Base-by-base conservation (phyloP, 2,113 vertebrate species). In the Rousettus leschenaultii region DNA sequence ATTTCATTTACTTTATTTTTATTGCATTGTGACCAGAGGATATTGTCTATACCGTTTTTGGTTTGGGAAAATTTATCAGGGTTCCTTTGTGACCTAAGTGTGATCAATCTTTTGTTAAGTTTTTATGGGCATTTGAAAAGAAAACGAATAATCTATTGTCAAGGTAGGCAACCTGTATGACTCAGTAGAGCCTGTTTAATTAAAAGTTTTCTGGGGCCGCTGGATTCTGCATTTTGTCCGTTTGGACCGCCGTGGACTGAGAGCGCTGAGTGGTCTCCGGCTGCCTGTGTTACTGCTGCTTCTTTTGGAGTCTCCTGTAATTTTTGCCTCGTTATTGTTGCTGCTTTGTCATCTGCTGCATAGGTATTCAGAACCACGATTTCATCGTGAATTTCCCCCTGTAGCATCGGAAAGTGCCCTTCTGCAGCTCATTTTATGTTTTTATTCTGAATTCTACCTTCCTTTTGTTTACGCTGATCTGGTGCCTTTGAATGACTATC, bases 91-190 rank as follows among this genome's bases (percentile, higher is more conserved):
- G 86, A n/a, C 24, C 38, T 80, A 73, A 90, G 11, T 73, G 59
- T 91, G 91, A 71, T 91, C 85, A 55, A 30, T 84, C 51, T 92
- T 94, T 85, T 71, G 61, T 90, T 88, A 94, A 87, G 85, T 66
- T 73, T 78, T 95, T 38, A 90, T 51, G 66, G 59, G 13, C 53
- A 78, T 95, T 88, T 68, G 66, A 77, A 95, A 94, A 92, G 70
- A 89, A 87, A 90, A 73, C 26, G 77, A 90, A 66, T 90, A 79
- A 43, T 63, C 65, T 65, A 8, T 38, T 80, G 38, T 87, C 77
- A 65, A 86, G 40, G 38, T 89, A 16, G 53, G n/a, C 30, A 48
- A 15, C 71, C 84, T 48, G 28, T 13, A 11, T 73, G 45, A n/a
- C 57, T 48, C 57, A 55, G 38, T 14, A 18, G 26, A 5, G 40